Evolutionary conservation across 2,888 invertebrate species (phyloP).

Genomic region (Timema cristinae): DNA sequence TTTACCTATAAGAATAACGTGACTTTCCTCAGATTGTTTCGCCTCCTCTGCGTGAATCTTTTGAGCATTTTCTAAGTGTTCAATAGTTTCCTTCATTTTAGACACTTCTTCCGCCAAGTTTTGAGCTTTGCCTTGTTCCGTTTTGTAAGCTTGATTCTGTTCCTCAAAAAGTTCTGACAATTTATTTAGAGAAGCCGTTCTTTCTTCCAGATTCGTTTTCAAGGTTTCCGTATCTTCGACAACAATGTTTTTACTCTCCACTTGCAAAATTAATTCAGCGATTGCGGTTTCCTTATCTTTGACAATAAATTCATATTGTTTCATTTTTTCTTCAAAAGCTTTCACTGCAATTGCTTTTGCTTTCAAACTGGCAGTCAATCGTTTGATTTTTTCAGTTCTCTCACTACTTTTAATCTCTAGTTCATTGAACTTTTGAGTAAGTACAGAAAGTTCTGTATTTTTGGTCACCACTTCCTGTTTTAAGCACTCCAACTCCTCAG

Average conservation of each 20-base stretch:
- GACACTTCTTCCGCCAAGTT: neutral
- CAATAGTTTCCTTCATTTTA: neutral
- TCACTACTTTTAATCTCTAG: slow-evolving; percentile 41
- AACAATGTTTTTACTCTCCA: slow-evolving; percentile 18
- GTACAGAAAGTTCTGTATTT: slow-evolving; percentile 38
- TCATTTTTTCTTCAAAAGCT: slow-evolving; percentile 27
- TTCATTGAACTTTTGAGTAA: slow-evolving; percentile 41
- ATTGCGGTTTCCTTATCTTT: slow-evolving; percentile 14
- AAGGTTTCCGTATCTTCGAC: slow-evolving; percentile 12
- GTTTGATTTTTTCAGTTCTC: slow-evolving; percentile 72
- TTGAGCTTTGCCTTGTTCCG: no score
- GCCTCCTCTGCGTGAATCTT: no score
- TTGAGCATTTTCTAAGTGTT: neutral
- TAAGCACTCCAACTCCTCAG: slow-evolving; percentile 40
- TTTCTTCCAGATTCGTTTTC: slow-evolving; percentile 13
- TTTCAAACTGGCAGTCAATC: slow-evolving; percentile 70
- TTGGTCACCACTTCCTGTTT: slow-evolving; percentile 39
- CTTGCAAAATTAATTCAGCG: slow-evolving; percentile 12
- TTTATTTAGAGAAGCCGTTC: slow-evolving; percentile 15
- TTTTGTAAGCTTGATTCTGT: neutral
- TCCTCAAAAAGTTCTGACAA: neutral
- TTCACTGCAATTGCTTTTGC: slow-evolving; percentile 62
- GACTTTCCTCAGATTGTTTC: neutral
- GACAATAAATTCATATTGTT: slow-evolving; percentile 23
- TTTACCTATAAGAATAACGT: slow-evolving; percentile 40